These are phyloP conservation scores for Anthopleura xanthogrammica DNA, from an alignment of 92 coral and sea anemone genomes.

Conservation along the genomic window DNA sequence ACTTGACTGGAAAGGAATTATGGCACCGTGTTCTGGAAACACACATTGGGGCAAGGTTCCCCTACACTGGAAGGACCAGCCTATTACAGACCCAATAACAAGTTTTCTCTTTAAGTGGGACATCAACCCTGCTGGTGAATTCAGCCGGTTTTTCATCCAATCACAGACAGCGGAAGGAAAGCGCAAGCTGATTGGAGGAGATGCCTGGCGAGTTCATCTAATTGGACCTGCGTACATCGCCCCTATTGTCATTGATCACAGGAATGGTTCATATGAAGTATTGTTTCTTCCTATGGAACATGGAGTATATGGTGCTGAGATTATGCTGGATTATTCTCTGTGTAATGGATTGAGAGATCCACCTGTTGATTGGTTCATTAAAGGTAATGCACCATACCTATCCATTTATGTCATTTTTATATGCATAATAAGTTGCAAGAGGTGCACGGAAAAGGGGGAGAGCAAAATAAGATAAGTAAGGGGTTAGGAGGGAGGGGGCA, in stretches of 20 bases:
- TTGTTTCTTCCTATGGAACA: slow-evolving; percentile 75
- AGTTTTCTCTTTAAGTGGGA: slow-evolving; percentile 63
- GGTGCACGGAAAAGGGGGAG: no score
- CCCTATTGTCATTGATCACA: slow-evolving; percentile 70
- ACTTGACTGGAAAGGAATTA: slow-evolving; percentile 73
- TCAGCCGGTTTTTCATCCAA: slow-evolving; percentile 75
- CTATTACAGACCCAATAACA: slow-evolving; percentile 57
- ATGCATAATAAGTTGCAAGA: no score
- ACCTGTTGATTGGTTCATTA: slow-evolving; percentile 75
- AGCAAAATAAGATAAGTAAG: no score
- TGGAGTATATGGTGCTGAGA: slow-evolving; percentile 56
- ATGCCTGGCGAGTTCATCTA: slow-evolving; percentile 73
- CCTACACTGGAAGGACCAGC: slow-evolving; percentile 37
- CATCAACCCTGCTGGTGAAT: slow-evolving; percentile 70
- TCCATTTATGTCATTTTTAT: background rate
- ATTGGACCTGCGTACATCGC: slow-evolving; percentile 74
- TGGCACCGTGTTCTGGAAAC: slow-evolving; percentile 67
- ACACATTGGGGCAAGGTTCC: slow-evolving; percentile 50
- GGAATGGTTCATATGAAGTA: slow-evolving; percentile 78
- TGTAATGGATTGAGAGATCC: slow-evolving; percentile 80
- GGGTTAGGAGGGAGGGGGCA: no score
- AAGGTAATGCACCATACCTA: slow-evolving; percentile 31
- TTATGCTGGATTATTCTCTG: slow-evolving; percentile 72
- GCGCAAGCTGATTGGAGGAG: slow-evolving; percentile 68
- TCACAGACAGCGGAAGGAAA: slow-evolving; percentile 64